These are phyloP conservation scores for Eucidaris tribuloides DNA, from an alignment of 35 echinoderm and acorn worm genomes.

Conservation along the genomic window DNA sequence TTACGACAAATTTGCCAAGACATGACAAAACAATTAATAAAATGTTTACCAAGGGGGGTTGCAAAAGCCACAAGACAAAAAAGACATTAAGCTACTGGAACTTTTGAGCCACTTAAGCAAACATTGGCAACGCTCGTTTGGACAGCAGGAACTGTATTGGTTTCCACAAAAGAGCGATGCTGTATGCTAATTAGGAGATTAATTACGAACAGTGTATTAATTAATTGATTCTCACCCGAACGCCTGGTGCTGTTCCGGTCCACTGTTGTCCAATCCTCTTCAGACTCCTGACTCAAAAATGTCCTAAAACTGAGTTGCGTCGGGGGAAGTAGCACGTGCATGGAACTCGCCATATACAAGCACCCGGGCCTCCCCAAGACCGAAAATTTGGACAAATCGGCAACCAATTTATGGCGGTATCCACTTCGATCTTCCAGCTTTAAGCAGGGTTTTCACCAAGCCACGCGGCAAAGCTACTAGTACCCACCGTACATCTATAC, in stretches of 20 bases:
- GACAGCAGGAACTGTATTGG: too few species aligned
- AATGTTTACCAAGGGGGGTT: too few species aligned
- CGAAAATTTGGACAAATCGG: conserved; percentile 5
- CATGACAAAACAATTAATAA: too few species aligned
- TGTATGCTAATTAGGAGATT: too few species aligned
- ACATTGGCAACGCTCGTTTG: too few species aligned
- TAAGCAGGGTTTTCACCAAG: background rate
- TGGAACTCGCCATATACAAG: conserved; percentile 31
- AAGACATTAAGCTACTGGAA: too few species aligned
- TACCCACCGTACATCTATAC: conserved; percentile 15
- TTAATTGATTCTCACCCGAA: conserved; percentile 28
- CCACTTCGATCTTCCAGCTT: too few species aligned
- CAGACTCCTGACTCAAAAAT: conserved; percentile 12
- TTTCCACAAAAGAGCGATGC: too few species aligned
- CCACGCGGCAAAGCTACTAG: conserved; percentile 19
- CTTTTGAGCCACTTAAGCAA: too few species aligned
- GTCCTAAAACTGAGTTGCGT: conserved; percentile 13
- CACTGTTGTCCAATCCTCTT: conserved; percentile 26
- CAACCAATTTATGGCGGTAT: background rate
- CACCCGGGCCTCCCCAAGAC: conserved; percentile 14
- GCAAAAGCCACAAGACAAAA: too few species aligned
- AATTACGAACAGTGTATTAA: too few species aligned
- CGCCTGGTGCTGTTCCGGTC: conserved; percentile 23
- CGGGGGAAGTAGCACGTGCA: conserved; percentile 30
- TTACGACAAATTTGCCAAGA: too few species aligned